Conservation (phyloP, 2,113 vertebrate genomes). For the Cromileptes altivelis region DNA sequence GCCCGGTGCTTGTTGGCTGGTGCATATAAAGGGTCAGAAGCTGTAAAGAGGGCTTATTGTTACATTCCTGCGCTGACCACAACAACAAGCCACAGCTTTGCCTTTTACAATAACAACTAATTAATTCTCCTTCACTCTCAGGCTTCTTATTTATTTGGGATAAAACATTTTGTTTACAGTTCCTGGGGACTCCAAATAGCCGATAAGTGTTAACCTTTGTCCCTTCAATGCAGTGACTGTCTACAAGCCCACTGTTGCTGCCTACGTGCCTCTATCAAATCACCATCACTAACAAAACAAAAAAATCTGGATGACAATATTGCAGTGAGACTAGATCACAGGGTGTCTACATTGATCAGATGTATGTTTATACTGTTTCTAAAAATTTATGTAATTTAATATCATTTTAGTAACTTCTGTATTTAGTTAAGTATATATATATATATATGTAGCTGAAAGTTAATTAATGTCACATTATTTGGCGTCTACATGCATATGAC, state of each 20-base stretch:
- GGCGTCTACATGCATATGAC: too few relatives aligned
- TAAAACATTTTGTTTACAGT: slow-evolving; percentile 79
- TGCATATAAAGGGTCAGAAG: slow-evolving; percentile 50
- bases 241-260: slow-evolving; percentile 52
- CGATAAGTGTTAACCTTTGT: slow-evolving; percentile 82
- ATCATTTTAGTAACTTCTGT: background rate
- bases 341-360: background rate
- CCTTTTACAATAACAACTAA: slow-evolving; percentile 41
- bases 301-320: slow-evolving; percentile 16
- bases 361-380: background rate
- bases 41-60: slow-evolving; percentile 68
- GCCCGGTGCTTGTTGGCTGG: slow-evolving; percentile 20
- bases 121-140: slow-evolving; percentile 66
- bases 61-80: slow-evolving; percentile 57
- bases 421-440: background rate
- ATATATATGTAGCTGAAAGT: too few relatives aligned
- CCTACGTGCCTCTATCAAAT: slow-evolving; percentile 54
- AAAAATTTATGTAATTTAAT: background rate
- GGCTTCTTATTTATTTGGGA: slow-evolving; percentile 60
- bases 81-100: slow-evolving; percentile 51
- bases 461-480: background rate
- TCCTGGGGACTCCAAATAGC: slow-evolving; percentile 60
- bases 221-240: slow-evolving; percentile 62
- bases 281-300: slow-evolving; percentile 53
- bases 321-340: background rate